Base-by-base conservation (phyloP, 2,113 vertebrate species). In the Philantomba maxwellii region DNA sequence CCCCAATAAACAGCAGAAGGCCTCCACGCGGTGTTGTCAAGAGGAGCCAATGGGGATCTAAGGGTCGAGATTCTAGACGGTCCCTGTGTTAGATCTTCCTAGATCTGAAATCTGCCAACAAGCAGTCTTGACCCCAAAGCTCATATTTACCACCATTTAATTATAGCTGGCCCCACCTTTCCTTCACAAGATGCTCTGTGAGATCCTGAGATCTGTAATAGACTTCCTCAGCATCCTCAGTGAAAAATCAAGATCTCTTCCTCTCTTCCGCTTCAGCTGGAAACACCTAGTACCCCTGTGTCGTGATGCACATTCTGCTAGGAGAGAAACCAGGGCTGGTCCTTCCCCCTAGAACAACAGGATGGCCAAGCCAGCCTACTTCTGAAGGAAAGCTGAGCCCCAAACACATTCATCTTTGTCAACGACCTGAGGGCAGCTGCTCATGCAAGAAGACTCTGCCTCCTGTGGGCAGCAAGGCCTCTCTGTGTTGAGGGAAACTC, bases 221-320 rank as follows among this genome's bases (percentile, higher is more conserved):
- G 51, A 28, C 5, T 57, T 39, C 78, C 55, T 47, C 33, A 58
- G 33, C 39, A 28, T 58, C 15, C 4, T 30, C 7, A 1, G 39
- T 26, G 11, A 45, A 73, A 58, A 73, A 14, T 45, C 26, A 85
- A 62, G 30, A 55, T 88, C 51, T 21, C 3, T 62, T 36, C n/a
- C 47, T 64, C 14, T 39, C 53, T 30, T 7, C 64, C 11, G 1
- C 66, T 64, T 55, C 8, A 26, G 64, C 19, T 39, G 30, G 36
- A 36, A 88, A 21, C 25, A 49, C 30, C 55, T 14, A 10, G 47
- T 15, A 70, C 12, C 12, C 10, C 33, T 0, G 6, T 2, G 0
- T 36, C 26, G 4, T 0, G 53, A 77, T 8, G 45, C 15, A 47
- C 2, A 7, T 7, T 21, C 55, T 77, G 77, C 26, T 30, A 39